Evolutionary conservation across 2,113 vertebrate species (phyloP).

Genomic region (Dunckerocampus dactyliophorus): DNA sequence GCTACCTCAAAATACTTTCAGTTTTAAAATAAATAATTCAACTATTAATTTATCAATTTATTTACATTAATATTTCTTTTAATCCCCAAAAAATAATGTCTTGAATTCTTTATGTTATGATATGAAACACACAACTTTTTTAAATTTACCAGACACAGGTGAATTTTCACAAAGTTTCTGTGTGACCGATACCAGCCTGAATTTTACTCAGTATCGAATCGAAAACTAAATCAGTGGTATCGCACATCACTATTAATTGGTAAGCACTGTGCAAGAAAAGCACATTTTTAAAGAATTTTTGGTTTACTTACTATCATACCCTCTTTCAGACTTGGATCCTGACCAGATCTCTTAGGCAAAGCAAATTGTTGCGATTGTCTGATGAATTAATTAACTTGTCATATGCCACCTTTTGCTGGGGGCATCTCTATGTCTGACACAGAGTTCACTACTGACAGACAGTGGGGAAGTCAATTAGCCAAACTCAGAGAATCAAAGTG

Average conservation of each 20-base stretch:
- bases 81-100: too few species aligned
- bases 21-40: too few species aligned
- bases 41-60: too few species aligned
- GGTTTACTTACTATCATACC: constrained; percentile 16
- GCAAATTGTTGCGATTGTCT: constrained; percentile 15
- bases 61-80: too few species aligned
- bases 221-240: too few species aligned
- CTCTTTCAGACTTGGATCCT: constrained; percentile 14
- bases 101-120: too few species aligned
- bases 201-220: too few species aligned
- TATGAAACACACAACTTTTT: too few species aligned
- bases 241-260: background rate
- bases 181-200: too few species aligned
- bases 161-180: too few species aligned
- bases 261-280: constrained; percentile 7
- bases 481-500: constrained; percentile 53
- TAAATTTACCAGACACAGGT: too few species aligned
- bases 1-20: too few species aligned
- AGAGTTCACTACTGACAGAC: constrained; percentile 32
- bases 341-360: constrained; percentile 8
- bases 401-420: constrained; percentile 33
- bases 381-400: constrained; percentile 45
- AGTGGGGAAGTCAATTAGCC: constrained; percentile 54
- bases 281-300: background rate
- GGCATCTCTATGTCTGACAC: constrained; percentile 30